A percentile compares a stretch with the other conserved stretches of the same genome.
These are phyloP conservation scores for Helostoma temminkii DNA, from an alignment of 2,797 vertebrate genomes.

Conservation along the genomic window DNA sequence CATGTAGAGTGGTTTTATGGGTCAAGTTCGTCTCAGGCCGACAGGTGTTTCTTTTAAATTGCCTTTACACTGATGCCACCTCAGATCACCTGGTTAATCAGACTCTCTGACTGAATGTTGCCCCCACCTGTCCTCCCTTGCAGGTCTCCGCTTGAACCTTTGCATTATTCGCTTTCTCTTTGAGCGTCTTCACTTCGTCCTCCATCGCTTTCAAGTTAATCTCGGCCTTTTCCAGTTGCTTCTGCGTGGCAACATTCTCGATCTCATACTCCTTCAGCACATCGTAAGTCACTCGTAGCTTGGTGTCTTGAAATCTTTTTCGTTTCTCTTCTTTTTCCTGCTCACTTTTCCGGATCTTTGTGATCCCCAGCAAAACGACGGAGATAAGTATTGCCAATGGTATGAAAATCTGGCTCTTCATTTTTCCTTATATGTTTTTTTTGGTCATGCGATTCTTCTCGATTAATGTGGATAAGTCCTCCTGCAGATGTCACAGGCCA, in stretches of 20 bases:
- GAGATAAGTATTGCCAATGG: conserved; percentile 3
- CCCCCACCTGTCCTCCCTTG: conserved; percentile 46
- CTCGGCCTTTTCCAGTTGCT: not conserved
- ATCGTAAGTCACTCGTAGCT: conserved; percentile 68
- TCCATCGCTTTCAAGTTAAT: accelerated
- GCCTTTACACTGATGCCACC: too few relatives aligned
- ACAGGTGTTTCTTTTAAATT: too few relatives aligned
- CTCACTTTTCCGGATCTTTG: conserved; percentile 48
- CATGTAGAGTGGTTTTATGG: too few relatives aligned
- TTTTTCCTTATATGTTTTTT: not conserved
- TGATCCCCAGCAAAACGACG: conserved; percentile 47
- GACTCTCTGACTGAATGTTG: too few relatives aligned
- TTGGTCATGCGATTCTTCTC: not conserved
- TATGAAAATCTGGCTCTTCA: conserved; percentile 65
- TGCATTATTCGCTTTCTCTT: accelerated
- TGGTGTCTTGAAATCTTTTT: conserved; percentile 60
- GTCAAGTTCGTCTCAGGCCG: too few relatives aligned
- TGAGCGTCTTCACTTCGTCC: accelerated
- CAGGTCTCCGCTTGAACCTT: conserved; percentile 31
- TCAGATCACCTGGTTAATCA: too few relatives aligned
- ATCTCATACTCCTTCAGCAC: conserved; percentile 65
- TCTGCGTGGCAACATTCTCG: not conserved
- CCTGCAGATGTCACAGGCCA: conserved; percentile 6
- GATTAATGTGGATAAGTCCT: not conserved
- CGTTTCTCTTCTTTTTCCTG: not conserved